phyloP scores from a whole-genome alignment of 1,140 invertebrate genomes.

The Hylyphantes graminicola region DNA sequence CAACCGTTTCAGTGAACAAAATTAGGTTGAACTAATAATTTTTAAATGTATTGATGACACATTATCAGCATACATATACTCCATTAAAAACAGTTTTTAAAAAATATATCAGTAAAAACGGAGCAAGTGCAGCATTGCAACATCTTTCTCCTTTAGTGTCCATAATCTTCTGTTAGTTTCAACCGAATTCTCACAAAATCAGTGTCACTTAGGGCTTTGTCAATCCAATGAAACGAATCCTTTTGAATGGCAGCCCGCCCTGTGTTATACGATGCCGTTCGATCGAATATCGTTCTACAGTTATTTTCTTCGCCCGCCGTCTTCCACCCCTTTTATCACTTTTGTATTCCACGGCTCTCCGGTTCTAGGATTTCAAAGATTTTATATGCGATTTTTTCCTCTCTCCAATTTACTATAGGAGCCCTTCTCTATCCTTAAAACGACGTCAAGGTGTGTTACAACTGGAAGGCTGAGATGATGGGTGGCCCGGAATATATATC shows the following conservation, averaged over 20 bases:
- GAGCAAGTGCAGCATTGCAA: not conserved
- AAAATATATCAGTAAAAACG: too few species aligned
- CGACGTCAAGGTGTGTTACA: constrained; percentile 15
- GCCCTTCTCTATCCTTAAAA: constrained; percentile 4
- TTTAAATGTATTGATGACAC: too few species aligned
- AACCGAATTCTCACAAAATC: too few species aligned
- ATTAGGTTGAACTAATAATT: too few species aligned
- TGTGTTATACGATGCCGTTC: constrained; percentile 52
- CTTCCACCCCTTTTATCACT: constrained; percentile 44
- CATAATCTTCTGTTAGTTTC: too few species aligned
- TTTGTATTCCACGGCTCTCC: constrained; percentile 50
- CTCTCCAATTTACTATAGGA: constrained; percentile 38
- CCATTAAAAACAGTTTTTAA: too few species aligned
- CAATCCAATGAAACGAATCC: too few species aligned
- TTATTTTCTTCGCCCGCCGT: constrained; percentile 46
- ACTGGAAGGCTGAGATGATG: constrained; percentile 13
- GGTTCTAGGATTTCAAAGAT: constrained; percentile 33
- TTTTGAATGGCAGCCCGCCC: constrained; percentile 26
- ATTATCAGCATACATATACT: too few species aligned
- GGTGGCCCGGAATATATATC: constrained; percentile 1
- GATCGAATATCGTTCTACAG: constrained; percentile 60
- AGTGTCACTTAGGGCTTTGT: too few species aligned
- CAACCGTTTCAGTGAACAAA: too few species aligned
- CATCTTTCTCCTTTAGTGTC: too few species aligned
- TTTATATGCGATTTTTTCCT: constrained; percentile 17